phyloP scores from a whole-genome alignment of 2,888 invertebrate genomes.

The Stenodera caucasica region DNA sequence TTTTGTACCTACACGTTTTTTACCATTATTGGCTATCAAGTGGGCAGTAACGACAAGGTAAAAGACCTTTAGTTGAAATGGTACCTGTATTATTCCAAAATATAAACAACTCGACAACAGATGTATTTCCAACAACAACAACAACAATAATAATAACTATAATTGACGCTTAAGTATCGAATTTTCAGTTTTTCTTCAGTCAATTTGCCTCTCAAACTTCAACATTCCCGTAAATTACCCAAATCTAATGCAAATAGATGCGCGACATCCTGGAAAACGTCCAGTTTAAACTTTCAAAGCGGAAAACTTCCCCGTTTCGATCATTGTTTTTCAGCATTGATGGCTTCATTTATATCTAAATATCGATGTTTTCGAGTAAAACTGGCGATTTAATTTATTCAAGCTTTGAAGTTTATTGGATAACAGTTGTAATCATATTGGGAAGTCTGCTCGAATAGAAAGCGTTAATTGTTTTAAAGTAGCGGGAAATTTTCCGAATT shows the following conservation, averaged over 20 bases:
- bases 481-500: too few species aligned
- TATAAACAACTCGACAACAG: background rate
- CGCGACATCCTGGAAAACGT: slow-evolving; percentile 5
- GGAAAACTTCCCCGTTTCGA: too few species aligned
- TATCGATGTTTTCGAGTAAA: too few species aligned
- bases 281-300: background rate
- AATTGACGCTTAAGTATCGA: too few species aligned
- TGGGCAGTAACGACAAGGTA: background rate
- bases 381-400: slow-evolving; percentile 12
- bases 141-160: background rate
- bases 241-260: slow-evolving; percentile 7
- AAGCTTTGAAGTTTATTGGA: slow-evolving; percentile 14
- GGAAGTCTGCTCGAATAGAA: background rate
- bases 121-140: background rate
- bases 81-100: background rate
- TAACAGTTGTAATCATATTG: background rate
- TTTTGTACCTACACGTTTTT: background rate
- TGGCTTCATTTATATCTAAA: too few species aligned
- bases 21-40: background rate
- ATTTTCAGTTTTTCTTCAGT: too few species aligned
- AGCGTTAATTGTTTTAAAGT: too few species aligned
- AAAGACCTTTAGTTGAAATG: background rate
- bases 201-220: too few species aligned
- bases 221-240: slow-evolving; percentile 3
- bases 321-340: too few species aligned